Conservation (phyloP, 2,797 vertebrate species). For the Pantherophis alleghaniensis region DNA sequence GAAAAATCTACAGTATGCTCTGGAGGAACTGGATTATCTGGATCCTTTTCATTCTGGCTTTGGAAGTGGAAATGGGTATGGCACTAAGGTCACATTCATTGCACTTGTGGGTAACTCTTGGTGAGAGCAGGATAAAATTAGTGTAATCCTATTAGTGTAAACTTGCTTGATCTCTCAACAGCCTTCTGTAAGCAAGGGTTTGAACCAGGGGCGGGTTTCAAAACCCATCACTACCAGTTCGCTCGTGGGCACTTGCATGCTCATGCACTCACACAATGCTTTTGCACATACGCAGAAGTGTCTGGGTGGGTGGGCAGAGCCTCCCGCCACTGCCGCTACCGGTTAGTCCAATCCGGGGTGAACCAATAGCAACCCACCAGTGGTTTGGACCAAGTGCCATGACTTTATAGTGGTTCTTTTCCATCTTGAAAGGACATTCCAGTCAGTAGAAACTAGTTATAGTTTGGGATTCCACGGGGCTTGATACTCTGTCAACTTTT, state of each 20-base stretch:
- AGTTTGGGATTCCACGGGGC: neutral
- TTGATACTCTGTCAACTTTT: neutral
- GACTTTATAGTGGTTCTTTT: neutral
- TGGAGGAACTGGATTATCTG: neutral
- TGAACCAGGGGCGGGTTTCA: no score
- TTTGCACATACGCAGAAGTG: no score
- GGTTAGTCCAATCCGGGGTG: fast-evolving
- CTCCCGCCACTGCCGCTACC: fast-evolving
- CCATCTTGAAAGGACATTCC: neutral
- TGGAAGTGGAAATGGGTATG: neutral
- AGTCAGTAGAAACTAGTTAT: neutral
- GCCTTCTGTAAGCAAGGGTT: neutral
- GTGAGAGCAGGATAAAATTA: neutral
- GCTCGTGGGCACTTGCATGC: no score
- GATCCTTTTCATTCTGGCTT: neutral
- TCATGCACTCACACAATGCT: no score
- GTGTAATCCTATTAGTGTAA: neutral
- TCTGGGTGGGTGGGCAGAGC: no score
- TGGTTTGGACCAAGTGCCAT: neutral
- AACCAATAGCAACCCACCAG: no score
- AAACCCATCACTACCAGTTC: no score
- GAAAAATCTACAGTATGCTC: neutral
- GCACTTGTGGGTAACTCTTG: neutral
- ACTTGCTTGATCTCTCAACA: neutral
- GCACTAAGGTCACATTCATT: neutral